These are phyloP conservation scores for Atherinomorus stipes DNA, from an alignment of 2,113 vertebrate species.

Conservation along the genomic window DNA sequence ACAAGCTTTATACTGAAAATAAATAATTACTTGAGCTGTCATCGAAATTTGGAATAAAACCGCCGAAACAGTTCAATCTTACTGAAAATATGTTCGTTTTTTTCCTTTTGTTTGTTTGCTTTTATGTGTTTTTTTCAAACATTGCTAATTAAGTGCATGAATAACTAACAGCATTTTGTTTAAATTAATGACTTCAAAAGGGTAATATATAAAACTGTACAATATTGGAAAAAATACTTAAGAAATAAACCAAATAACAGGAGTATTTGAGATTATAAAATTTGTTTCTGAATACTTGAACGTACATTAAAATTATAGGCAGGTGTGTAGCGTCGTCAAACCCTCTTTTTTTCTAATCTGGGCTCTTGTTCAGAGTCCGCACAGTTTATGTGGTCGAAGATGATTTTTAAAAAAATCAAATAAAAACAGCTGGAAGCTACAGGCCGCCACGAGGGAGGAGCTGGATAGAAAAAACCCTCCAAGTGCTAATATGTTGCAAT, in stretches of 20 bases:
- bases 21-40: conserved; percentile 96
- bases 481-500: conserved; percentile 73
- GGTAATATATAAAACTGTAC: conserved; percentile 99
- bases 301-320: conserved; percentile 85
- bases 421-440: conserved; percentile 68
- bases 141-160: conserved; percentile 94
- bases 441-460: conserved; percentile 61
- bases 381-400: conserved; percentile 85
- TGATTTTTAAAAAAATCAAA: conserved; percentile 65
- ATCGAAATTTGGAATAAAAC: conserved; percentile 98
- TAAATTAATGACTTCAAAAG: conserved; percentile 98
- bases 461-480: conserved; percentile 53
- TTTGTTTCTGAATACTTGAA: conserved; percentile 72
- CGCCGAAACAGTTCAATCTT: conserved; percentile 96
- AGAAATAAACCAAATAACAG: conserved; percentile 84
- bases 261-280: conserved; percentile 87
- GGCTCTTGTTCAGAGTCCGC: conserved; percentile 79
- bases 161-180: conserved; percentile 96
- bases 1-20: conserved; percentile 98
- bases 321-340: conserved; percentile 78
- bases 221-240: conserved; percentile 95
- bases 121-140: conserved; percentile 69
- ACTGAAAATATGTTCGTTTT: conserved; percentile 92
- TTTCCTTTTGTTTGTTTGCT: conserved; percentile 80
- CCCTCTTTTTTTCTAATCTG: conserved; percentile 52